These are phyloP conservation scores for Lipotes vexillifer DNA, from an alignment of 2,113 vertebrate genomes.

Conservation along the genomic window DNA sequence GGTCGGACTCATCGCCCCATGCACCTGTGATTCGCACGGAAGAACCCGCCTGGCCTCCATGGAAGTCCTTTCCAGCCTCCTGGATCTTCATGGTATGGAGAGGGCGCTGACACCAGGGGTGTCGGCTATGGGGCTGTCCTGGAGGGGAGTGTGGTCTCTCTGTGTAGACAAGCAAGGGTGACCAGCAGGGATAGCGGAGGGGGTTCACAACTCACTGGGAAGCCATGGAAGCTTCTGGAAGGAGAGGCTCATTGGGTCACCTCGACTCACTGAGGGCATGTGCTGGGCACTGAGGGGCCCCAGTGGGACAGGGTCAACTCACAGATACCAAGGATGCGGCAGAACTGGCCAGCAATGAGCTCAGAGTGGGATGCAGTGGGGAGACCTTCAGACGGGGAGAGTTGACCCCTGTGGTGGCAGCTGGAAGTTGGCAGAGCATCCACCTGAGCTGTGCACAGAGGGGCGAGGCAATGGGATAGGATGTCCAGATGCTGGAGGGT, in stretches of 20 bases:
- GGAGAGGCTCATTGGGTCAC: neutral
- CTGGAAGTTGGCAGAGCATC: neutral
- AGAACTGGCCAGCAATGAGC: neutral
- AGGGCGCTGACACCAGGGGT: neutral
- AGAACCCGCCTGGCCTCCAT: slow-evolving; percentile 7
- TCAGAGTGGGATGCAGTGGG: neutral
- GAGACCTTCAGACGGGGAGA: neutral
- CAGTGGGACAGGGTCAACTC: neutral
- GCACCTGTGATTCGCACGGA: slow-evolving; percentile 57
- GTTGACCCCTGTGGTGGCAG: neutral
- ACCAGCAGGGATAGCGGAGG: neutral
- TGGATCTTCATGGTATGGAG: slow-evolving; percentile 58
- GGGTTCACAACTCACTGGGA: neutral
- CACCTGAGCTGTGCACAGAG: neutral
- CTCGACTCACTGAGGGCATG: accelerated
- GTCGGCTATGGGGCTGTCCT: neutral
- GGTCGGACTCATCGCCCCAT: slow-evolving; percentile 46
- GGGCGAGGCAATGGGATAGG: neutral
- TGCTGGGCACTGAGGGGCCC: neutral
- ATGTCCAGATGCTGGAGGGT: neutral
- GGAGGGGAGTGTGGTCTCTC: neutral
- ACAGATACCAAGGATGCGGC: neutral
- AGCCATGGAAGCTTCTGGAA: neutral
- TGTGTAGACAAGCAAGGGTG: neutral
- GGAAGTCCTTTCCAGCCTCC: slow-evolving; percentile 51